These are phyloP conservation scores for Tragelaphus strepsiceros DNA, from an alignment of 2,113 vertebrate species.

Conservation along the genomic window DNA sequence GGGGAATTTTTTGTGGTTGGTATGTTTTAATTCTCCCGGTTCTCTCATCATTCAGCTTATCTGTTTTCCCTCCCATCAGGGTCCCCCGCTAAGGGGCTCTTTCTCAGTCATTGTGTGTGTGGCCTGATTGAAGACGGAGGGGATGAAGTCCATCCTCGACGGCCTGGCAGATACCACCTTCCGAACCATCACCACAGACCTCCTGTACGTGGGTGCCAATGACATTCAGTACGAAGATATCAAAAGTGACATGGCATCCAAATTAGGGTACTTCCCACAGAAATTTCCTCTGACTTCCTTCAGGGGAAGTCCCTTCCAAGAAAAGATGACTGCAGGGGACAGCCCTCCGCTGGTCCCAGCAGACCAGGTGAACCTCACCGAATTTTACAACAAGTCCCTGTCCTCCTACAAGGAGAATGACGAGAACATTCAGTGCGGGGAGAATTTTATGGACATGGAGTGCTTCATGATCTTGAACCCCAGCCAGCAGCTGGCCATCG, in stretches of 20 bases:
- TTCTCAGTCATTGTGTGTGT: constrained; percentile 64
- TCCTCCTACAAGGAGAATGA: constrained; percentile 88
- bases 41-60: constrained; percentile 28
- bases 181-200: constrained; percentile 97
- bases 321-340: constrained; percentile 91
- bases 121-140: constrained; percentile 77
- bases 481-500: constrained; percentile 96
- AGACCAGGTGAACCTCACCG: constrained; percentile 91
- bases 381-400: constrained; percentile 89
- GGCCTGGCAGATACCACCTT: constrained; percentile 98
- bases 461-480: constrained; percentile 99
- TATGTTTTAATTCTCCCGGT: background rate
- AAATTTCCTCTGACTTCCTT: constrained; percentile 94
- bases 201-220: constrained; percentile 93
- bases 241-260: constrained; percentile 88
- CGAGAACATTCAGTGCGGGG: constrained; percentile 92
- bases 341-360: constrained; percentile 88
- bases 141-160: constrained; percentile 97
- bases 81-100: constrained; percentile 60
- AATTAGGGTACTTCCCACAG: constrained; percentile 90
- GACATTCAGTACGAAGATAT: constrained; percentile 94
- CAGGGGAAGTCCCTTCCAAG: constrained; percentile 91
- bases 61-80: constrained; percentile 77
- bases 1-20: background rate
- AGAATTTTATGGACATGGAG: constrained; percentile 99